A percentile compares a stretch with the other conserved stretches of the same genome.
phyloP scores from a whole-genome alignment of 2,113 vertebrate species.

The Misgurnus mizolepis region DNA sequence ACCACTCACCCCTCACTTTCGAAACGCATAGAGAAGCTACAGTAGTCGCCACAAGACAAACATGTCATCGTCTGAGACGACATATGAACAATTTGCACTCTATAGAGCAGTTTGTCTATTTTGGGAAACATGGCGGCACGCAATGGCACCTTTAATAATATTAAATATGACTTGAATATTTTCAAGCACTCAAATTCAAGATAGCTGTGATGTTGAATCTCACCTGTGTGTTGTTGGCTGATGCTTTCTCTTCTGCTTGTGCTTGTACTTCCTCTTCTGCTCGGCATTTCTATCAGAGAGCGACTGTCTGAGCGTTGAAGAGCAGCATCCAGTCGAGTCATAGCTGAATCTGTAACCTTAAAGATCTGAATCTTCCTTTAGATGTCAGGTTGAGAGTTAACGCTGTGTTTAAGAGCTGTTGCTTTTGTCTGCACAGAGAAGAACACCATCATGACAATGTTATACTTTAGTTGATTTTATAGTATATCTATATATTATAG shows the following conservation, averaged over 20 bases:
- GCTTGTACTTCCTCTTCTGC: conserved; percentile 58
- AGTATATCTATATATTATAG: no score
- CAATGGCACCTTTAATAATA: no score
- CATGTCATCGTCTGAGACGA: no score
- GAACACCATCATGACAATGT: no score
- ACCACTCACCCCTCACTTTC: no score
- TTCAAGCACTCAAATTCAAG: background rate
- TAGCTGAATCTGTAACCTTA: conserved; percentile 25
- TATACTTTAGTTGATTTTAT: no score
- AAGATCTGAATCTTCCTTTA: background rate
- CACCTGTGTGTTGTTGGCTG: conserved; percentile 65
- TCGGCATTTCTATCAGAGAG: conserved; percentile 68
- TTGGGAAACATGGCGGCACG: no score
- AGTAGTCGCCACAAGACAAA: no score
- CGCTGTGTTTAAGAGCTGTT: conserved; percentile 56
- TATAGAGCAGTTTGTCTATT: no score
- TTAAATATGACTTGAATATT: background rate
- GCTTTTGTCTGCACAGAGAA: conserved; percentile 3
- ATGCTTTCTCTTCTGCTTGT: conserved; percentile 63
- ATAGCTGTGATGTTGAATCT: background rate
- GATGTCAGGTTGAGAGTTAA: conserved; percentile 30
- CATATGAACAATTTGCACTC: no score
- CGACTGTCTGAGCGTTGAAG: conserved; percentile 52
- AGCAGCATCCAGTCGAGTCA: conserved; percentile 72
- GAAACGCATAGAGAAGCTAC: no score